phyloP scores from a whole-genome alignment of 2,888 invertebrate species.

The Volucella inanis region DNA sequence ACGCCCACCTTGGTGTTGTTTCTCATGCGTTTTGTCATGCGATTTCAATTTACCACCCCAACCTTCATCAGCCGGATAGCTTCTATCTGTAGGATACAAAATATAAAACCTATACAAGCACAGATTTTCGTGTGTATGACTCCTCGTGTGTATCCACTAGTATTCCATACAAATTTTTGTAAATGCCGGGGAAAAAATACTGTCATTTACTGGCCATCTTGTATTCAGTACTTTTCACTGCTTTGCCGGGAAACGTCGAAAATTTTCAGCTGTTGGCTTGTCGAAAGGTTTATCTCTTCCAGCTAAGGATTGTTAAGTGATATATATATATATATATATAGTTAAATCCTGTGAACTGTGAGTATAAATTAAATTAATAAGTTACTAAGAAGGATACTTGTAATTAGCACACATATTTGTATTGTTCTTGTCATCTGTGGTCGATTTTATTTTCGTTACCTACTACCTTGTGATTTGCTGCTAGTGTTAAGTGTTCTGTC shows the following conservation, averaged over 20 bases:
- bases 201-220: conserved; percentile 55
- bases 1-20: conserved; percentile 12
- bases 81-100: conserved; percentile 39
- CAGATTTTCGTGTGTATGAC: not conserved
- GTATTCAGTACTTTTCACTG: conserved; percentile 54
- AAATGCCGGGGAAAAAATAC: conserved; percentile 34
- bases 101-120: conserved; percentile 23
- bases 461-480: not conserved
- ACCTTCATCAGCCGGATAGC: conserved; percentile 17
- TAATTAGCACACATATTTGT: not conserved
- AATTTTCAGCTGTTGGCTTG: conserved; percentile 7
- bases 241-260: conserved; percentile 58
- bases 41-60: conserved; percentile 29
- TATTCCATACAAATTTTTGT: conserved; percentile 39
- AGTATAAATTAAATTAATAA: conserved; percentile 27
- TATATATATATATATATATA: not conserved
- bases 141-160: conserved; percentile 15
- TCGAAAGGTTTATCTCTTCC: conserved; percentile 22
- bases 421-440: not conserved
- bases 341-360: conserved; percentile 33
- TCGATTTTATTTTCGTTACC: not conserved
- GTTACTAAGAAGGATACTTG: conserved; percentile 1
- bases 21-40: conserved; percentile 40
- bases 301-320: conserved; percentile 16
- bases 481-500: not conserved